Base-by-base conservation (phyloP, 2,888 invertebrate genomes). In the Ceratothoa steindachneri region DNA sequence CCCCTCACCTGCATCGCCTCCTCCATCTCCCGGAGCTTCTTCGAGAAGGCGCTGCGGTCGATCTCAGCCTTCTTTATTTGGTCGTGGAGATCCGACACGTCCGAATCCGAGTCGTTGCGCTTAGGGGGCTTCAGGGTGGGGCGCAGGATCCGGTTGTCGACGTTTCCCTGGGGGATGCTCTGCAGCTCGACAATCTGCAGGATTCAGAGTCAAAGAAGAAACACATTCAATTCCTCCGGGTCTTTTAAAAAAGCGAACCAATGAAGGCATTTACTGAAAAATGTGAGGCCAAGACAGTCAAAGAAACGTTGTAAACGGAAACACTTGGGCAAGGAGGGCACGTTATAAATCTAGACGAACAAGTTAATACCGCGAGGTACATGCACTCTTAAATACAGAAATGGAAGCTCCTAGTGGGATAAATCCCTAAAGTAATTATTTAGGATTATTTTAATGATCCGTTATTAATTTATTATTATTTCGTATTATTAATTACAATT, bases 171-270 rank as follows among this genome's bases (percentile, higher is more conserved):
- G 0, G 95, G 94, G 84, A 91, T 90, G 81, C 95, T 88, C 81
- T 93, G 90, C 71, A 97, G 87, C 85, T 97, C 96, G 80, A 97
- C 89, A 80, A 97, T 87, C 93, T 96, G 86, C 15, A 85, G 85
- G 30, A 7, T 12, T 4, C 66, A n/a, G 68, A 41, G 30, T n/a
- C 41, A 19, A n/a, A 12, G 31, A 7, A 9, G n/a, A n/a, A n/a
- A n/a, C n/a, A n/a, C n/a, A n/a, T n/a, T n/a, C n/a, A n/a, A n/a
- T n/a, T n/a, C n/a, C n/a, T n/a, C n/a, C n/a, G n/a, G n/a, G n/a
- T n/a, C n/a, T n/a, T n/a, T n/a, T n/a, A n/a, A n/a, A n/a, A n/a
- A n/a, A n/a, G n/a, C n/a, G n/a, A n/a, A n/a, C n/a, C n/a, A n/a
- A n/a, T n/a, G 41, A 64, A 28, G 69, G 19, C 1, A n/a, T n/a